phyloP scores from a whole-genome alignment of 2,888 invertebrate genomes.

The Habroteleia sp. region DNA sequence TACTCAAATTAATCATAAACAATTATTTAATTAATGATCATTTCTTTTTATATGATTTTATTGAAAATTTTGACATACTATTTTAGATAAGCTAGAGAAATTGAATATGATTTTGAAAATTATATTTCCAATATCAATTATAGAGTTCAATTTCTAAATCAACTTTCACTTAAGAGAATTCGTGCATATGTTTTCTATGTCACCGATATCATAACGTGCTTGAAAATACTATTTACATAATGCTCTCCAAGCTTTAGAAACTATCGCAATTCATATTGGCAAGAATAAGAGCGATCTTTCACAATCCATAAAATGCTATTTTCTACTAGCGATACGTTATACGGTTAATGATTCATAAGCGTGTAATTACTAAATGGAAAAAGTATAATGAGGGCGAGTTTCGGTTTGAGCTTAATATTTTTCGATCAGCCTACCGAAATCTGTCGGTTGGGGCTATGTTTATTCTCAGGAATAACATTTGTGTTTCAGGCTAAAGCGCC shows the following conservation, averaged over 20 bases:
- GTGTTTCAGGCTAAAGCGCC: conserved; percentile 80
- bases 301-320: conserved; percentile 24
- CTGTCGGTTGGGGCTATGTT: conserved; percentile 58
- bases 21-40: too few species aligned
- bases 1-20: too few species aligned
- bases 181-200: conserved; percentile 19
- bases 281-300: conserved; percentile 40
- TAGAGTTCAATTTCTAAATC: background rate
- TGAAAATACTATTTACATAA: conserved; percentile 22
- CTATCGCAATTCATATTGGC: conserved; percentile 40
- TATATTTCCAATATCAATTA: too few species aligned
- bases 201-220: conserved; percentile 27
- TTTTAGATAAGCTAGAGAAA: too few species aligned
- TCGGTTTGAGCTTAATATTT: conserved; percentile 17
- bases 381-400: conserved; percentile 17
- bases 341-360: conserved; percentile 16
- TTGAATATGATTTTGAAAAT: too few species aligned
- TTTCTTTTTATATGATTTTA: too few species aligned
- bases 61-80: too few species aligned
- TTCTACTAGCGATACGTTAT: conserved; percentile 7
- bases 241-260: conserved; percentile 28
- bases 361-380: conserved; percentile 5
- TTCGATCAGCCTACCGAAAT: conserved; percentile 46
- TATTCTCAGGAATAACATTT: conserved; percentile 78
- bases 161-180: conserved; percentile 26